Evolutionary conservation across 1,140 invertebrate genomes (phyloP), one percentile per base, ranked within the genome.

Genomic region (Aricia agestis): DNA sequence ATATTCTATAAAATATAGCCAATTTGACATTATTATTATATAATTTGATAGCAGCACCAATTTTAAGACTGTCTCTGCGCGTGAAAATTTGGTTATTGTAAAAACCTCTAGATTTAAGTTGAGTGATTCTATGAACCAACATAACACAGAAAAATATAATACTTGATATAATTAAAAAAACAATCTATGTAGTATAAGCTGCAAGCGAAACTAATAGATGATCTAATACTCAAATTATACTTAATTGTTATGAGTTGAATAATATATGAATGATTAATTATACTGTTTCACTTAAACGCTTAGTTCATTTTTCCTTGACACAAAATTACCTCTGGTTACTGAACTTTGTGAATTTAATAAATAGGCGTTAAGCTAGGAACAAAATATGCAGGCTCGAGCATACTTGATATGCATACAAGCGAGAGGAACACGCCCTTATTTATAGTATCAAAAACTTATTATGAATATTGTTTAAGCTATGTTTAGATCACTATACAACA

Each of bases 391-490:
- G 19, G 59, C 19, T 63, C 59, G 59, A 18, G 59, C 59, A 63
- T 19, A 52, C 10, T 52, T 15, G 13, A 52, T 52, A 63, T 63
- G 59, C 59, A 63, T 63, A 19, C 59, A 63, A 63, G 59, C 59
- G 59, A 10, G 11, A 63, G 59, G 11, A 13, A n/a, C 59, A 1
- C 59, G 18, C 17, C 59, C 19, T 19, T 11, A 6, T 19, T 19
- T 13, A 25, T 25, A 63, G 19, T 63, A 63, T 63, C 45, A 52
- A 52, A 52, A 52, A 52, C 9, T 3, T 52, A 52, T 13, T 13
- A 52, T 52, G 9, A 52, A 36, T 36, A 36, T 36, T 4, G 45
- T 52, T 6, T 13, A 15, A 52, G 13, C 45, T 15, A 7, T 42
- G 41, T 13, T 9, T 36, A 36, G 36, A 5, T 1, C 36, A 36